Evolutionary conservation across 2,797 vertebrate genomes (phyloP), one percentile per base, ranked within the genome.

Genomic region (Ciconia nigra): DNA sequence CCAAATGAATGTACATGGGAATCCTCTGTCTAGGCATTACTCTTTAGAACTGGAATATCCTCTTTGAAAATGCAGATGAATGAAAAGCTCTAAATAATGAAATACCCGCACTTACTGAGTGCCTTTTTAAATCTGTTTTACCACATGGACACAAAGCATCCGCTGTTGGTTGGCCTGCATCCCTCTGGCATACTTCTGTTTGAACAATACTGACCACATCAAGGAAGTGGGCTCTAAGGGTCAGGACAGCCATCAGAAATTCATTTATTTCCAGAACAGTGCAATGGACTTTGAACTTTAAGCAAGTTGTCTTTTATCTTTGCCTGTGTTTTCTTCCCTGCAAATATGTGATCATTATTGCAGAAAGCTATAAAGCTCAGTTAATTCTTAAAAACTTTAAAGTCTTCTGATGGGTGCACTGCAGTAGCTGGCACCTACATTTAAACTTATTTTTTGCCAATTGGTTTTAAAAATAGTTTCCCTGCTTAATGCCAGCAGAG

Each of bases 71-170:
- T 59, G 54, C 31, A 78, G 61, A 65, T 83, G 54, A 91, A 88
- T 70, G 42, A 81, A 91, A 86, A 90, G 28, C 67, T 85, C 67
- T 94, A 82, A 91, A 86, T 94, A 93, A 92, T 92, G 67, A 94
- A 91, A 76, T 88, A 62, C 33, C 35, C 1, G 0, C 13, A 26
- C 39, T 87, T 89, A 87, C 0, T 62, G 49, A 74, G 67, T 85
- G n/a, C 39, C 37, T 83, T 82, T 84, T 69, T 59, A 18, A 90
- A 69, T 83, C 74, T 47, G 5, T 76, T 91, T 92, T 66, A 91
- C 87, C 84, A 86, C 65, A 37, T 13, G 46, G 57, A 81, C 49
- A 29, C 54, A 90, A 72, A 89, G 72, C 31, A 88, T 94, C 76
- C 0, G 0, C 82, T 69, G 37, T 54, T 94, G 57, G 26, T 93